Percentiles rank a stretch among this genome's conserved stretches.
Evolutionary conservation across 2,888 invertebrate genomes (phyloP).

Genomic region (Synanthedon andrenaeformis): DNA sequence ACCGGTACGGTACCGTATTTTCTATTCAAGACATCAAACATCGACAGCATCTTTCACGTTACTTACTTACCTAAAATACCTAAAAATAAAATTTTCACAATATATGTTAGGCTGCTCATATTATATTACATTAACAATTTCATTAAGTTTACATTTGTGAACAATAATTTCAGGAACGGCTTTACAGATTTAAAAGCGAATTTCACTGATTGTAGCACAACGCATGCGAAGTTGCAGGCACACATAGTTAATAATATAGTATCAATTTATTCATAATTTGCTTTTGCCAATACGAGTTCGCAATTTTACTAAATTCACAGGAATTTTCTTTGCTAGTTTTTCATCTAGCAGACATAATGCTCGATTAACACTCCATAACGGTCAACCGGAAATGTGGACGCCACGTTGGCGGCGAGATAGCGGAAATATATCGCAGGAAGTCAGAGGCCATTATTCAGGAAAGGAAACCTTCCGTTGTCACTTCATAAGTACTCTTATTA

Average conservation of each 20-base stretch:
- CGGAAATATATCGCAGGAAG: constrained; percentile 68
- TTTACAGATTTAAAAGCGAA: too few relatives aligned
- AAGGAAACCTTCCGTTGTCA: constrained; percentile 56
- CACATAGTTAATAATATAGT: too few relatives aligned
- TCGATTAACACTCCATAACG: constrained; percentile 68
- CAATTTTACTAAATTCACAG: background rate
- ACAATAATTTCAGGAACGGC: too few relatives aligned
- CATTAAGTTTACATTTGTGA: too few relatives aligned
- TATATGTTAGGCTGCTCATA: too few relatives aligned
- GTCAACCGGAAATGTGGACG: constrained; percentile 59
- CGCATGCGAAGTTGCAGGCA: too few relatives aligned
- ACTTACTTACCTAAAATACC: background rate
- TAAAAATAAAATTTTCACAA: background rate
- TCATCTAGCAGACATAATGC: constrained; percentile 59
- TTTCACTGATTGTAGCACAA: too few relatives aligned
- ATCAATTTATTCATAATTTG: too few relatives aligned
- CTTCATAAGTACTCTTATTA: constrained; percentile 53
- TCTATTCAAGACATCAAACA: constrained; percentile 33
- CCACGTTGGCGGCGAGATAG: constrained; percentile 62
- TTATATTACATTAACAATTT: too few relatives aligned
- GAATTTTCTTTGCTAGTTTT: constrained; percentile 38
- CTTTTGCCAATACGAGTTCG: background rate
- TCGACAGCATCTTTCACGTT: background rate
- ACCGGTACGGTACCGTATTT: constrained; percentile 20
- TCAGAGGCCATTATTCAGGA: constrained; percentile 61